Conservation (phyloP, 1,140 invertebrate genomes). For the Asobara japonica region DNA sequence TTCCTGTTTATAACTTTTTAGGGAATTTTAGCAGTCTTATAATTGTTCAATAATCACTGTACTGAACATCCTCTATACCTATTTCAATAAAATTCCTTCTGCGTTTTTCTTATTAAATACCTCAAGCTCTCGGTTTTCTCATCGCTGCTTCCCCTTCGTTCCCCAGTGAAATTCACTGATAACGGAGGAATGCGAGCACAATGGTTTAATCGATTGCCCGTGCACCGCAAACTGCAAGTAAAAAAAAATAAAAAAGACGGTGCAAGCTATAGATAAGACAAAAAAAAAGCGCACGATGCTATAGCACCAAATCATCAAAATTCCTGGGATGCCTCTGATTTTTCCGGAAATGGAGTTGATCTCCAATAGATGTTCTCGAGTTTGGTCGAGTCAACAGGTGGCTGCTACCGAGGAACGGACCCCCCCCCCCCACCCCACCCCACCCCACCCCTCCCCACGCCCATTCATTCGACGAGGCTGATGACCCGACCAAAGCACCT, state of each 20-base stretch:
- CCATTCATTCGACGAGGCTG: conserved; percentile 15
- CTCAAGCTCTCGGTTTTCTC: too few relatives aligned
- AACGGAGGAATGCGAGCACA: not conserved
- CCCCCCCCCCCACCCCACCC: not conserved
- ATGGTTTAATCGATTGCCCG: not conserved
- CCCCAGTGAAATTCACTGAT: not conserved
- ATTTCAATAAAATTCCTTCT: not conserved
- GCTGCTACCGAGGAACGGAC: conserved; percentile 14
- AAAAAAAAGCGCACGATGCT: too few relatives aligned
- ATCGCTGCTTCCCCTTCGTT: not conserved
- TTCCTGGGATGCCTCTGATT: not conserved
- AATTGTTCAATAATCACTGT: too few relatives aligned
- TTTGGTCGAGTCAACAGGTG: conserved; percentile 23
- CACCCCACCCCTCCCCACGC: too few relatives aligned
- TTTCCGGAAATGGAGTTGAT: not conserved
- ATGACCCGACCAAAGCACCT: conserved; percentile 21
- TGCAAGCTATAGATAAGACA: too few relatives aligned
- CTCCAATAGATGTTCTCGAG: not conserved
- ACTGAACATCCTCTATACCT: too few relatives aligned
- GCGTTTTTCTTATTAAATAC: too few relatives aligned
- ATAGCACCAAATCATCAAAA: not conserved
- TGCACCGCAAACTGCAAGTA: not conserved
- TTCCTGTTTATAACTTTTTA: too few relatives aligned
- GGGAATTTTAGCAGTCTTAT: too few relatives aligned
- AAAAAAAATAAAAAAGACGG: too few relatives aligned